Percentiles rank a stretch among this genome's conserved stretches.
Conservation (phyloP, 2,113 vertebrate genomes). For the Riparia riparia region DNA sequence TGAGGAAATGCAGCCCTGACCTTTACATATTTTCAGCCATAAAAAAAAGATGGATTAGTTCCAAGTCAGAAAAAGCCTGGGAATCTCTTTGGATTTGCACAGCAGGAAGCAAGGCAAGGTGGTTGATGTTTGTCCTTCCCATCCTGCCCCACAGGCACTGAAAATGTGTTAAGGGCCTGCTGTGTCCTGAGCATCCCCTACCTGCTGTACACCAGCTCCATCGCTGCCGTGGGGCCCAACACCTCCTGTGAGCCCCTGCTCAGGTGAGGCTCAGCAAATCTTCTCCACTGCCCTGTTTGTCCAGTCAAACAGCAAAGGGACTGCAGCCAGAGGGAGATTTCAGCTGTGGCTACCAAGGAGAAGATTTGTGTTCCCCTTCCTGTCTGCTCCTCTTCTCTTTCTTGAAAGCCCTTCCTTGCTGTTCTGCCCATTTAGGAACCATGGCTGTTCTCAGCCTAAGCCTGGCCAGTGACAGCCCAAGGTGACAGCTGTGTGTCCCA, state of each 20-base stretch:
- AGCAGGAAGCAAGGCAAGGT: background rate
- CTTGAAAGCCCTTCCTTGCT: background rate
- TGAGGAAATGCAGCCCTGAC: background rate
- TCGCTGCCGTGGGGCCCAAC: slow-evolving; percentile 22
- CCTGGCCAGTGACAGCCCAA: background rate
- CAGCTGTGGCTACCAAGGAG: background rate
- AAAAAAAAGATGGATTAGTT: background rate
- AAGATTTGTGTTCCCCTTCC: background rate
- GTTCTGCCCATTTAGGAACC: background rate
- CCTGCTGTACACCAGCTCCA: slow-evolving; percentile 25
- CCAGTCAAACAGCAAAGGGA: background rate
- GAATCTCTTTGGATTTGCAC: background rate
- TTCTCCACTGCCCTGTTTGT: background rate
- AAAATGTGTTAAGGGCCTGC: slow-evolving; percentile 36
- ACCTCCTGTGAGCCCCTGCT: background rate
- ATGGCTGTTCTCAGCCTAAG: background rate
- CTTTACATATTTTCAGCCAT: background rate
- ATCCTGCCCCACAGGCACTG: slow-evolving; percentile 19
- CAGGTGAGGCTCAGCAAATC: background rate
- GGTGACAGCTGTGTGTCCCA: background rate
- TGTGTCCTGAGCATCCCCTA: background rate
- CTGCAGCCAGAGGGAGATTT: background rate
- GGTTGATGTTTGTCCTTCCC: background rate
- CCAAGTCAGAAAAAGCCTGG: background rate
- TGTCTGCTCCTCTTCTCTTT: background rate